phyloP scores from a whole-genome alignment of 2,113 vertebrate species.

The Tragelaphus buxtoni region DNA sequence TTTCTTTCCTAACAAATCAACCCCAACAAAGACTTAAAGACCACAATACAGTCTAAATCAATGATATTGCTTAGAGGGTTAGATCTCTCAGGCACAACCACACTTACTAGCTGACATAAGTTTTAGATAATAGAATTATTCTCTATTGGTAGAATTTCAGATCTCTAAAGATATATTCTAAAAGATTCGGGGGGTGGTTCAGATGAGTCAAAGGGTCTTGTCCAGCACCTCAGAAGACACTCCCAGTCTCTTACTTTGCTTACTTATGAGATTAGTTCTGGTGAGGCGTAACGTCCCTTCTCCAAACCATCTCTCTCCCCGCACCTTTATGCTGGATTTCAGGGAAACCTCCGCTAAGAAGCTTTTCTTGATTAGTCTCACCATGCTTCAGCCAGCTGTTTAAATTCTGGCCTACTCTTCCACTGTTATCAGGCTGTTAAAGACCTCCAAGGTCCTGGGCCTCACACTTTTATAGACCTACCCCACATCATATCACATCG shows the following conservation, averaged over 20 bases:
- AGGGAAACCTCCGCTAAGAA: conserved; percentile 53
- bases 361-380: conserved; percentile 66
- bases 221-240: background rate
- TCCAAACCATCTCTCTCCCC: conserved; percentile 46
- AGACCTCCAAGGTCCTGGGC: background rate
- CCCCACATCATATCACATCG: background rate
- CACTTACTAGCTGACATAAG: background rate
- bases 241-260: conserved; percentile 21
- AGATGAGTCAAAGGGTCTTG: background rate
- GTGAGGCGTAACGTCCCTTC: conserved; percentile 41
- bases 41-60: background rate
- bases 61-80: background rate
- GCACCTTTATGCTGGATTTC: conserved; percentile 53
- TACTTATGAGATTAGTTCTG: conserved; percentile 68
- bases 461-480: background rate
- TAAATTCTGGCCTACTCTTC: conserved; percentile 38
- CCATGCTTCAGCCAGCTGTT: conserved; percentile 44
- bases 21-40: background rate
- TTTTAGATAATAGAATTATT: conserved; percentile 23
- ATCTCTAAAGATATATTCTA: background rate
- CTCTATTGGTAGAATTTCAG: background rate
- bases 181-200: background rate
- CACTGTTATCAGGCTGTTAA: conserved; percentile 33
- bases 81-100: background rate
- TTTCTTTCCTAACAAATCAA: background rate